phyloP scores from a whole-genome alignment of 2,797 vertebrate species.

The Mormyrops attenuatus region DNA sequence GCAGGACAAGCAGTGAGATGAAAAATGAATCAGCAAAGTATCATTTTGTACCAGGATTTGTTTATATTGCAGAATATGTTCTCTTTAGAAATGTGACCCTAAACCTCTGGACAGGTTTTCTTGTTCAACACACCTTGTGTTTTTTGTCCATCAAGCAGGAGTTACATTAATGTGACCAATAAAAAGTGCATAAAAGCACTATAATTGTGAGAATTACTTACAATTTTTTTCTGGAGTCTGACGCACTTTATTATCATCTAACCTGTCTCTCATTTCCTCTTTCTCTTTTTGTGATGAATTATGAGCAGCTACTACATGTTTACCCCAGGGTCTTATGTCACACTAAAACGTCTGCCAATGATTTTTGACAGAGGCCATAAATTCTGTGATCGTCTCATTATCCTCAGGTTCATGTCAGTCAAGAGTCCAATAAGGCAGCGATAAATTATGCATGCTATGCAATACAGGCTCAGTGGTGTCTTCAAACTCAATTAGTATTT shows the following conservation, averaged over 20 bases:
- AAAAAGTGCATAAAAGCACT: neutral
- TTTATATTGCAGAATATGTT: neutral
- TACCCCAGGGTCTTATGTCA: neutral
- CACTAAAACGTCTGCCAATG: neutral
- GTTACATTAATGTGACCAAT: neutral
- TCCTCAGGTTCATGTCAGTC: neutral
- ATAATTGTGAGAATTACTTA: neutral
- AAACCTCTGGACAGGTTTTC: neutral
- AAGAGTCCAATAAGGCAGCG: neutral
- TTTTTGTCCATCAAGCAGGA: neutral
- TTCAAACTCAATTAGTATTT: neutral
- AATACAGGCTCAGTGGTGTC: neutral
- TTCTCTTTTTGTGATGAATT: neutral
- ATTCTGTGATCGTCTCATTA: neutral
- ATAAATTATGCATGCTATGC: neutral
- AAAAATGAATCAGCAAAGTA: neutral
- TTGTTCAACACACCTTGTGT: neutral
- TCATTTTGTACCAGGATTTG: neutral
- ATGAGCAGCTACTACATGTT: neutral
- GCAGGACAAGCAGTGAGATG: neutral
- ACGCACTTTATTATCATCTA: neutral
- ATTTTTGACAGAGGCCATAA: slow-evolving; percentile 1
- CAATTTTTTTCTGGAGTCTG: neutral
- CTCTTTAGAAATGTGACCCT: neutral
- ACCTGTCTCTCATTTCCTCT: neutral